A percentile compares a stretch with the other conserved stretches of the same genome.
phyloP scores from a whole-genome alignment of 2,797 vertebrate species.

The Vultur gryphus region DNA sequence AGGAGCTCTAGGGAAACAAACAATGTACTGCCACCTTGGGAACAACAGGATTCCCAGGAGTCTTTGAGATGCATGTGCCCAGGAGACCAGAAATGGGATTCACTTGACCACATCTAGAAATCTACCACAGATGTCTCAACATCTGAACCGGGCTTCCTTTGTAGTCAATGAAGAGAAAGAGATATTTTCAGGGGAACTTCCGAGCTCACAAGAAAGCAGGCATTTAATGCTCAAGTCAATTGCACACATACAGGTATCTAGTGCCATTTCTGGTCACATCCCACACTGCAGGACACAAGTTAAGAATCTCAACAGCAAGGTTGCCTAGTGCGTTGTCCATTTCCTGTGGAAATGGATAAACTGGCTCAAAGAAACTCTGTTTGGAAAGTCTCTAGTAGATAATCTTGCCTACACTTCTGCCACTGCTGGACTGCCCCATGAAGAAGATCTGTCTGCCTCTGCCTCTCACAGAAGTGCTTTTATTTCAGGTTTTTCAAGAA shows the following conservation, averaged over 20 bases:
- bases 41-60: not conserved
- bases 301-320: not conserved
- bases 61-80: not conserved
- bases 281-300: not conserved
- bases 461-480: not conserved
- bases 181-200: not conserved
- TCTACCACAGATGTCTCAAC: not conserved
- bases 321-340: not conserved
- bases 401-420: not conserved
- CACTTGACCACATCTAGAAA: not conserved
- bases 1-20: not conserved
- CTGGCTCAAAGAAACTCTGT: not conserved
- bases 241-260: not conserved
- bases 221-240: not conserved
- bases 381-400: not conserved
- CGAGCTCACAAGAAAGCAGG: not conserved
- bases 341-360: not conserved
- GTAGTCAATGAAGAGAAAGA: not conserved
- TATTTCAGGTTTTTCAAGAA: not conserved
- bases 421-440: not conserved
- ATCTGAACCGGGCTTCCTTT: not conserved
- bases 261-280: not conserved
- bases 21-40: not conserved
- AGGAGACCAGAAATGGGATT: not conserved
- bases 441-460: not conserved